phyloP scores from a whole-genome alignment of 1,140 invertebrate species.

The Piezodorus guildinii region DNA sequence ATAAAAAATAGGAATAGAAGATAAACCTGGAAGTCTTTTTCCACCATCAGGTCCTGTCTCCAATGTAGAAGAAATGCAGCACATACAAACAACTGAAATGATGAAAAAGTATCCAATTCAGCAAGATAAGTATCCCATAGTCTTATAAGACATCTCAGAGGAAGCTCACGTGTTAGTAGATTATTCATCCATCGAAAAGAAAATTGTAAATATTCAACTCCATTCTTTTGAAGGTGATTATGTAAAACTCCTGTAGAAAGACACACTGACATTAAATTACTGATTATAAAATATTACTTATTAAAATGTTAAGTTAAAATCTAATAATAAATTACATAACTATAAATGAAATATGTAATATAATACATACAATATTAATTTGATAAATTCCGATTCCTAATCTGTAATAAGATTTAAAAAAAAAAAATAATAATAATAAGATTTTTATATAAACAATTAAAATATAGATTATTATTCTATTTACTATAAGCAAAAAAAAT shows the following conservation, averaged over 20 bases:
- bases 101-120: conserved; percentile 89
- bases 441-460: too few relatives aligned
- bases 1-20: conserved; percentile 11
- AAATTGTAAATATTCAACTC: conserved; percentile 97
- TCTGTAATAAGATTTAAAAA: too few relatives aligned
- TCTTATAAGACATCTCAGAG: conserved; percentile 91
- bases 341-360: too few relatives aligned
- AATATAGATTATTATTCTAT: too few relatives aligned
- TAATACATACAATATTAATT: too few relatives aligned
- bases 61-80: conserved; percentile 95
- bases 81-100: conserved; percentile 97
- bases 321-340: too few relatives aligned
- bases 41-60: conserved; percentile 74
- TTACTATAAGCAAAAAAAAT: too few relatives aligned
- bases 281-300: conserved; percentile 9
- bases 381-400: too few relatives aligned
- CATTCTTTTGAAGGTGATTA: conserved; percentile 82
- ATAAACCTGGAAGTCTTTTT: conserved; percentile 89
- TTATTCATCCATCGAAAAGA: conserved; percentile 99
- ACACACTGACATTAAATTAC: neutral
- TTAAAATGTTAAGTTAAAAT: neutral
- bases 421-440: too few relatives aligned
- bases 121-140: conserved; percentile 99
- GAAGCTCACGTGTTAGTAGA: conserved; percentile 91
- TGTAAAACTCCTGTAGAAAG: conserved; percentile 58